Evolutionary conservation across 2,797 vertebrate genomes (phyloP).

Genomic region (Rhinichthys osculus): DNA sequence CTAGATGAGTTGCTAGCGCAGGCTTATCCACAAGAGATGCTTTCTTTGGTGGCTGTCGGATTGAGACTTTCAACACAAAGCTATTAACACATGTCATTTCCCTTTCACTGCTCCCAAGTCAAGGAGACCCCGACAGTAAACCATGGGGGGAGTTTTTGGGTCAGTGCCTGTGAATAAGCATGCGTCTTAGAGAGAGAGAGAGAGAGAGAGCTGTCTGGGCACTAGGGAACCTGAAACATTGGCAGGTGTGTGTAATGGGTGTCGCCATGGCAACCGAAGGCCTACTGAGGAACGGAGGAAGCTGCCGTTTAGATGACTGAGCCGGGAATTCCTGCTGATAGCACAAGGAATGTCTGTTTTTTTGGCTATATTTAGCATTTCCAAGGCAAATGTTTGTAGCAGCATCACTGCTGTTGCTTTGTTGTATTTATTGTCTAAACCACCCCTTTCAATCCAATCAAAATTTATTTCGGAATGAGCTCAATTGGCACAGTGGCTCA

Average conservation of each 20-base stretch:
- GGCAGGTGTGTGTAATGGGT: slow-evolving; percentile 78
- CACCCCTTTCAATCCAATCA: background rate
- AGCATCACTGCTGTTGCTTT: slow-evolving; percentile 8
- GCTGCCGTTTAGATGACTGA: background rate
- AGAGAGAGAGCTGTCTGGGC: slow-evolving; percentile 30
- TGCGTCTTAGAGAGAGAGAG: background rate
- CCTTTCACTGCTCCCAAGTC: slow-evolving; percentile 20
- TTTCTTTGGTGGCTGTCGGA: slow-evolving; percentile 9
- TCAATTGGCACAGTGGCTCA: background rate
- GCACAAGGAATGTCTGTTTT: slow-evolving; percentile 44
- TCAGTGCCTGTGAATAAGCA: slow-evolving; percentile 36
- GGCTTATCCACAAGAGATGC: slow-evolving; percentile 3
- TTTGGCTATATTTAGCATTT: slow-evolving; percentile 30
- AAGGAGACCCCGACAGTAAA: slow-evolving; percentile 12
- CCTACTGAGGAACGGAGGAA: slow-evolving; percentile 62
- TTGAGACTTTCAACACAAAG: slow-evolving; percentile 24
- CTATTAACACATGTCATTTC: slow-evolving; percentile 5
- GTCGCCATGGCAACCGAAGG: slow-evolving; percentile 73
- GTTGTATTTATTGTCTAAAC: background rate
- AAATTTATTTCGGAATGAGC: too few species aligned
- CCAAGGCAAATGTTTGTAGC: slow-evolving; percentile 11
- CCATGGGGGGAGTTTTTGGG: slow-evolving; percentile 35
- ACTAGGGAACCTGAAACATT: slow-evolving; percentile 64
- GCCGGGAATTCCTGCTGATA: slow-evolving; percentile 58
- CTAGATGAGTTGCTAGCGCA: background rate